These are phyloP conservation scores for Temnothorax nylanderi DNA, from an alignment of 1,140 invertebrate species.

Conservation along the genomic window DNA sequence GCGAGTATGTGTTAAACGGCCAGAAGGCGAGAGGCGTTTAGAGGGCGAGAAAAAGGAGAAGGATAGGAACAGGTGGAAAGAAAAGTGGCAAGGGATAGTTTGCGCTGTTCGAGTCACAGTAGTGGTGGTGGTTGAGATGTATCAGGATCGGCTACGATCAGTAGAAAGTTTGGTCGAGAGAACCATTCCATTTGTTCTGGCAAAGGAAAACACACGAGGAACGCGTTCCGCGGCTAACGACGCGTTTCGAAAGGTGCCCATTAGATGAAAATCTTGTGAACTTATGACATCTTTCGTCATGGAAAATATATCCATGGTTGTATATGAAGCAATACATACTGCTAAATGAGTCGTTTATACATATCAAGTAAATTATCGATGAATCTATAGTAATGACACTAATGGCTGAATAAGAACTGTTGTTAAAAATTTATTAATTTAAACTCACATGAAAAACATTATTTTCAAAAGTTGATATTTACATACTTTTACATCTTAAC, in stretches of 20 bases:
- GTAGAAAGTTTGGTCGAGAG: conserved; percentile 32
- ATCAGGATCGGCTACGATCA: conserved; percentile 53
- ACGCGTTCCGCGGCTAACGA: not conserved
- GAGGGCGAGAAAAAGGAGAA: not conserved
- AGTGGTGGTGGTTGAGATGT: conserved; percentile 34
- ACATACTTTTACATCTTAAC: not conserved
- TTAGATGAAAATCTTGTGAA: conserved; percentile 36
- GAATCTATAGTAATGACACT: not conserved
- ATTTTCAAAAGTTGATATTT: not conserved
- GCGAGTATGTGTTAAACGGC: conserved; percentile 43
- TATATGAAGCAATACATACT: not conserved
- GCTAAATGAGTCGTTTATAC: not conserved
- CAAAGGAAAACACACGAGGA: not conserved
- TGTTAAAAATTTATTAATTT: not conserved
- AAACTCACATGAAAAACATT: not conserved
- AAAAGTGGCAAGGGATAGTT: conserved; percentile 52
- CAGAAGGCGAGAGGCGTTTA: conserved; percentile 21
- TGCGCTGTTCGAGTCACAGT: conserved; percentile 44
- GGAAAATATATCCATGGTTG: not conserved
- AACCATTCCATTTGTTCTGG: conserved; percentile 41
- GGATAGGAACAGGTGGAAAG: conserved; percentile 25
- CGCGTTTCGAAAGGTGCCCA: not conserved
- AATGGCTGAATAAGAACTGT: not conserved
- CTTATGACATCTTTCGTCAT: not conserved
- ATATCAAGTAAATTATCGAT: not conserved